Conservation (phyloP, 2,797 vertebrate species). For the Pteronotus mesoamericanus region DNA sequence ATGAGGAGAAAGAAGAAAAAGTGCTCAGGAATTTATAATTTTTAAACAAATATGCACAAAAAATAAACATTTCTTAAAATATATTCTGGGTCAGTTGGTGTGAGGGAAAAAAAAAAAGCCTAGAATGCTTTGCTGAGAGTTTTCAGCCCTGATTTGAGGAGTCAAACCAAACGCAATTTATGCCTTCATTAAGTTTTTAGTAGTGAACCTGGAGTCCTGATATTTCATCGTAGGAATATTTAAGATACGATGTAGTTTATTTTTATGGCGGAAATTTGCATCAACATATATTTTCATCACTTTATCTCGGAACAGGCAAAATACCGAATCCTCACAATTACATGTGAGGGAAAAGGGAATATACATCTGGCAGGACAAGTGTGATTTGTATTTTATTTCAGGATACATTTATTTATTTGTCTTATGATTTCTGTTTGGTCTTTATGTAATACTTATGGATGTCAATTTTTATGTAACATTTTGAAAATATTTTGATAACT, state of each 20-base stretch:
- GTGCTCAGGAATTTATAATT: conserved; percentile 83
- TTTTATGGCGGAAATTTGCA: conserved; percentile 61
- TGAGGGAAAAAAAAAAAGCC: conserved; percentile 60
- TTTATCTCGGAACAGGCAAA: conserved; percentile 56
- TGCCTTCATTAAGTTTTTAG: conserved; percentile 46
- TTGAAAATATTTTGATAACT: conserved; percentile 66
- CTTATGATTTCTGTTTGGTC: conserved; percentile 58
- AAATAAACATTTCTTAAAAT: conserved; percentile 79
- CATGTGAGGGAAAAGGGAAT: not conserved
- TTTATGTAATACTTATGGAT: conserved; percentile 63
- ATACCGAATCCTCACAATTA: conserved; percentile 20
- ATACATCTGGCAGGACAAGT: conserved; percentile 29
- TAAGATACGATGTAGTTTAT: conserved; percentile 65
- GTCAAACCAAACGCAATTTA: conserved; percentile 26
- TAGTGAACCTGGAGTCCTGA: conserved; percentile 54
- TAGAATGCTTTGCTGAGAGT: conserved; percentile 41
- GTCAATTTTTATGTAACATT: conserved; percentile 59
- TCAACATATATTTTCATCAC: conserved; percentile 44
- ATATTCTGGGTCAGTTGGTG: conserved; percentile 75
- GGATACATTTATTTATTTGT: conserved; percentile 47
- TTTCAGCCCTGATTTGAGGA: conserved; percentile 65
- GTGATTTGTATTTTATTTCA: conserved; percentile 58
- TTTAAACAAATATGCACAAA: conserved; percentile 65
- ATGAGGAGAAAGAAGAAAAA: conserved; percentile 82
- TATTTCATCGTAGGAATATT: conserved; percentile 53